These are phyloP conservation scores for Trisateles emortualis DNA, from an alignment of 2,888 invertebrate genomes.

Conservation along the genomic window DNA sequence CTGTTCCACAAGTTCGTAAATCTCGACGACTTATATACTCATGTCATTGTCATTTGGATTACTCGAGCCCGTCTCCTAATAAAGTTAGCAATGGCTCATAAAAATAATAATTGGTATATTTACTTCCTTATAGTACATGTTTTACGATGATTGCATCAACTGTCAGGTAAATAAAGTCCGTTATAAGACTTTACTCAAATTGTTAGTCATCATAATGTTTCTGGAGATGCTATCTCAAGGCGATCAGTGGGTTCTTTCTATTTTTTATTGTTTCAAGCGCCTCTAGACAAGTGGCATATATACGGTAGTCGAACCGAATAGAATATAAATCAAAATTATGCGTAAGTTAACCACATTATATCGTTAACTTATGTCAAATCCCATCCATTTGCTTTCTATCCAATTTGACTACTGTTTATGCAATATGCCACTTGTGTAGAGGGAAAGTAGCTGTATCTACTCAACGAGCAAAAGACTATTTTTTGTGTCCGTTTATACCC, in stretches of 20 bases:
- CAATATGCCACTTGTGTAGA: no score
- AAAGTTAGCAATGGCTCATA: background rate
- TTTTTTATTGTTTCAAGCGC: slow-evolving; percentile 4
- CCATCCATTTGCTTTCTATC: no score
- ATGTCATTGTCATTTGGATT: background rate
- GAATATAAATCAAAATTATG: no score
- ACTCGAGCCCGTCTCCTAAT: background rate
- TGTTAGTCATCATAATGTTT: slow-evolving; percentile 9
- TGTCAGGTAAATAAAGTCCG: slow-evolving; percentile 8
- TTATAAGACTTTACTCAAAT: slow-evolving; percentile 5
- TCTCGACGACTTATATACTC: background rate
- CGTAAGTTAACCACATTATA: no score
- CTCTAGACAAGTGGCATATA: no score
- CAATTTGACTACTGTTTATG: no score
- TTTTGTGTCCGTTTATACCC: no score
- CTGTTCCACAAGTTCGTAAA: background rate
- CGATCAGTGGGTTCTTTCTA: background rate
- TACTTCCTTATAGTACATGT: background rate
- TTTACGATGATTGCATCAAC: slow-evolving; percentile 5
- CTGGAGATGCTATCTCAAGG: slow-evolving; percentile 16
- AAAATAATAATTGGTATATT: background rate
- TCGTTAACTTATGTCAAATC: no score
- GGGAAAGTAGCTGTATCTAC: no score
- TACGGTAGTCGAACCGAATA: no score
- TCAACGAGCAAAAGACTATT: no score